Conservation (phyloP, 2,797 vertebrate genomes). For the Chelidonichthys spinosus region DNA sequence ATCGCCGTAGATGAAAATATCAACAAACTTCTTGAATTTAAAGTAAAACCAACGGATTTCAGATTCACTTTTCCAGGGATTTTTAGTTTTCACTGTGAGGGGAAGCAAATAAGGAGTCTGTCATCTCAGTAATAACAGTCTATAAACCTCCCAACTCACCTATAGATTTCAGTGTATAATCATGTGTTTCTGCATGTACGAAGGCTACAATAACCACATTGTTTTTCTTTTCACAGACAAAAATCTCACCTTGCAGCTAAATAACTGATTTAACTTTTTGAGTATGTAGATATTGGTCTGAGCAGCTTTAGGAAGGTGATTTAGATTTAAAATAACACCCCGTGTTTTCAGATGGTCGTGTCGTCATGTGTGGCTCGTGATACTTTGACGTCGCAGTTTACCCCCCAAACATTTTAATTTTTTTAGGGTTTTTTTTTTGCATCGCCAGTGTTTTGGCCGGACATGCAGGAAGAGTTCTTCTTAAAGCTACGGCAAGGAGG, state of each 20-base stretch:
- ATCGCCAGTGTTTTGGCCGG: conserved; percentile 61
- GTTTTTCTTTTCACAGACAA: conserved; percentile 35
- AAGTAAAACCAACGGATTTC: background rate
- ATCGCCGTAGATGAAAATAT: too few relatives aligned
- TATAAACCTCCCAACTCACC: conserved; percentile 37
- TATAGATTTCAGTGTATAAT: conserved; percentile 38
- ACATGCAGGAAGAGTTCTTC: conserved; percentile 35
- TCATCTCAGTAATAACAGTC: conserved; percentile 42
- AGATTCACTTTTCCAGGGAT: conserved; percentile 47
- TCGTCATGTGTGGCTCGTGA: conserved; percentile 63
- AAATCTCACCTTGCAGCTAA: conserved; percentile 21
- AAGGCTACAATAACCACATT: conserved; percentile 20
- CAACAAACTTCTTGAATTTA: background rate
- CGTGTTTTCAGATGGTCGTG: conserved; percentile 52
- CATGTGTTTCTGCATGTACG: conserved; percentile 67
- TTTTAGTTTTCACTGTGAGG: conserved; percentile 74
- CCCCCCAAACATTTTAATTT: background rate
- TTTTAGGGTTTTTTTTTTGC: conserved; percentile 33
- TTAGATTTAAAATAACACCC: conserved; percentile 27
- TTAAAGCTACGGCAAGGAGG: conserved; percentile 28
- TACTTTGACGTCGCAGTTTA: conserved; percentile 51
- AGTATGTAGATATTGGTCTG: conserved; percentile 58
- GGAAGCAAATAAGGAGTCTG: conserved; percentile 46
- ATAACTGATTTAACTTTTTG: conserved; percentile 28
- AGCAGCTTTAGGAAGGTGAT: conserved; percentile 37